Evolutionary conservation across 2,888 invertebrate genomes (phyloP), one percentile per base, ranked within the genome.

Genomic region (Drosophila flavopinicola): DNA sequence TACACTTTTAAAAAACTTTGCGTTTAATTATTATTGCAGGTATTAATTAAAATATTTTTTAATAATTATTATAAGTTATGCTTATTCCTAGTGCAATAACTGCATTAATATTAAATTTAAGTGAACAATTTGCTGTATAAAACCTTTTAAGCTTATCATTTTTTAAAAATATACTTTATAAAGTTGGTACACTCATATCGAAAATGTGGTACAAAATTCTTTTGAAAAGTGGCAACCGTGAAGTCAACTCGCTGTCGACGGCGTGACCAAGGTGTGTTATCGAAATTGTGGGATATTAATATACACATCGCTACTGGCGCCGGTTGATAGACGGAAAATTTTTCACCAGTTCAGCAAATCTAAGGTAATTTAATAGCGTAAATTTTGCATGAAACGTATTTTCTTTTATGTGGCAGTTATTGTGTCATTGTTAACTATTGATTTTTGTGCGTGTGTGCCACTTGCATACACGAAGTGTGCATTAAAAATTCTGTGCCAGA

Each of bases 291-390:
- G 73, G 60, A 57, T 76, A 37, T 42, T 60, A 32, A 25, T 57
- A 42, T 58, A 49, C 58, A 41, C 68, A 78, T 72, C 73, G 37
- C 63, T 84, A 61, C 72, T 60, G 76, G 72, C 68, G 84, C 83
- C 72, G 72, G 72, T 59, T 83, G 32, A 54, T 60, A 77, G 76
- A 75, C 57, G 47, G 54, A 52, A 68, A 66, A 57, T 20, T 80
- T 78, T 76, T 70, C 48, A 41, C 29, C 56, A 61, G 59, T 7
- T 42, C 30, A 44, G 23, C 33, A 53, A 47, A 68, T 57, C 57
- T 42, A 56, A 85, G 80, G 68, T 79, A 68, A 76, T 54, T 66
- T 47, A 59, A 44, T 60, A 64, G 27, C 39, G 24, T 38, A 66
- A 76, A 54, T 64, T 39, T 33, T 49, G 23, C n/a, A 44, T 3